Evolutionary conservation across 1,140 invertebrate species (phyloP).

Genomic region (Bemisia tabaci): DNA sequence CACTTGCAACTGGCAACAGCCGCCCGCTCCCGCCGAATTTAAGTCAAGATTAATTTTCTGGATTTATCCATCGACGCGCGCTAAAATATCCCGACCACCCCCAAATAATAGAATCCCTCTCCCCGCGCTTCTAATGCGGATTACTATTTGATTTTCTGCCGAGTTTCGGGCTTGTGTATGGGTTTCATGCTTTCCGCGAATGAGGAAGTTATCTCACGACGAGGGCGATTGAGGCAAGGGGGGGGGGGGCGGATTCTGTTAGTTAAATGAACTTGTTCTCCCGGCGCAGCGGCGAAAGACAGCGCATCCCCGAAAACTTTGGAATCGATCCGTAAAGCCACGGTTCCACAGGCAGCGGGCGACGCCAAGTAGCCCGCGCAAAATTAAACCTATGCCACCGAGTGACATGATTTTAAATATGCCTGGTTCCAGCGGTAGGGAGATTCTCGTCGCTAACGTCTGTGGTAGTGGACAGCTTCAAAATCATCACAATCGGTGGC

Average conservation of each 20-base stretch:
- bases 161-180: background rate
- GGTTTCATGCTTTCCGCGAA: background rate
- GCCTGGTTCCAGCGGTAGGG: no score
- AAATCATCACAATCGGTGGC: no score
- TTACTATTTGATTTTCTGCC: background rate
- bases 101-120: background rate
- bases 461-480: no score
- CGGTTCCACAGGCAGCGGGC: no score
- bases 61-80: background rate
- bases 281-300: no score
- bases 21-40: background rate
- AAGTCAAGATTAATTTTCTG: background rate
- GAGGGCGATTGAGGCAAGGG: background rate
- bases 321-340: no score
- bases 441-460: no score
- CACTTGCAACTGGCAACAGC: no score
- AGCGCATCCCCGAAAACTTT: no score
- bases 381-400: no score
- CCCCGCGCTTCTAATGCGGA: background rate
- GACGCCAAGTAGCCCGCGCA: no score
- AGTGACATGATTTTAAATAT: no score
- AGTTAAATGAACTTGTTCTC: conserved; percentile 1
- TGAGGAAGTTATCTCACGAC: background rate
- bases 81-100: background rate
- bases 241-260: conserved; percentile 1